Percentiles rank a stretch among this genome's conserved stretches.
phyloP scores from a whole-genome alignment of 2,797 vertebrate species.

The Poeciliopsis paucimaculata region DNA sequence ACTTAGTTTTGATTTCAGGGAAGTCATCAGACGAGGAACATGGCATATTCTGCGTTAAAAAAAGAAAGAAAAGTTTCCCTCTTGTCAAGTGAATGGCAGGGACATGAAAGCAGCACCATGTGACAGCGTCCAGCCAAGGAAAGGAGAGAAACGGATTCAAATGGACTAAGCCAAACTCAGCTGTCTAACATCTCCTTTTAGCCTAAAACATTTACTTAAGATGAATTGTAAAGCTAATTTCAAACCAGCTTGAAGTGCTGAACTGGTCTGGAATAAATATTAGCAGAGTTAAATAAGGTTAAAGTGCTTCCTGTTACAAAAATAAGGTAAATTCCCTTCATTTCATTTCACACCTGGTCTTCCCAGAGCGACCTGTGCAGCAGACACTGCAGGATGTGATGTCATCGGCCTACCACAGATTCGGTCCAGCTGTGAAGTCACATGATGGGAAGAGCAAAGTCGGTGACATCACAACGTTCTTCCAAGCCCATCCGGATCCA shows the following conservation, averaged over 20 bases:
- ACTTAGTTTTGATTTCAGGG: background rate
- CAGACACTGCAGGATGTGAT: constrained; percentile 21
- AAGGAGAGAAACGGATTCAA: background rate
- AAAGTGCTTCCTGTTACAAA: constrained; percentile 67
- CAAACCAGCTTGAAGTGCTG: background rate
- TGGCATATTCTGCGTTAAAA: background rate
- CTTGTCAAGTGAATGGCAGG: background rate
- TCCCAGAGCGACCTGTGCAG: constrained; percentile 3
- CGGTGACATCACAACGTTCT: constrained; percentile 9
- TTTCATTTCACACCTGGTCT: constrained; percentile 19
- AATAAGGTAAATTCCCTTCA: constrained; percentile 23
- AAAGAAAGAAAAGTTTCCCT: background rate
- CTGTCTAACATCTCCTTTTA: background rate
- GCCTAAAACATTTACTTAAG: background rate
- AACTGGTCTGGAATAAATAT: constrained; percentile 4
- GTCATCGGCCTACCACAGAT: constrained; percentile 11
- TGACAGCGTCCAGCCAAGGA: background rate
- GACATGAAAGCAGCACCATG: background rate
- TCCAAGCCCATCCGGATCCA: constrained; percentile 2
- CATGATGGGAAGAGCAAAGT: constrained; percentile 15
- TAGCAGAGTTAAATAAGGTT: constrained; percentile 21
- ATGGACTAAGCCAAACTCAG: background rate
- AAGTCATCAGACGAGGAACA: background rate
- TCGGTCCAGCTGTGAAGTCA: constrained; percentile 4
- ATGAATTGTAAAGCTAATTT: background rate